Evolutionary conservation across 1,140 invertebrate species (phyloP).

Genomic region (Cardiocondyla obscurior): DNA sequence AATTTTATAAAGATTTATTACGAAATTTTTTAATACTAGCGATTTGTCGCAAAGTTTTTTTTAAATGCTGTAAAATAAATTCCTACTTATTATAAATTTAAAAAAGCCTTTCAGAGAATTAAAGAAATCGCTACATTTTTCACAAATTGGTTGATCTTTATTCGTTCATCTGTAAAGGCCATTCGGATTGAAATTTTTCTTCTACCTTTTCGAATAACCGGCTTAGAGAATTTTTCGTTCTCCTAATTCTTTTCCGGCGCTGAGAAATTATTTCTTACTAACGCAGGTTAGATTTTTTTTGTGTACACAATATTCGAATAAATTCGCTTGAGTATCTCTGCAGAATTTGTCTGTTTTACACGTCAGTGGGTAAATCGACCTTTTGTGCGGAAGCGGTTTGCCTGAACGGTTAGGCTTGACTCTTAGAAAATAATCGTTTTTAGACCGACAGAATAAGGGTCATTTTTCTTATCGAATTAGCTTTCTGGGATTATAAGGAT

Average conservation of each 20-base stretch:
- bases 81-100: slow-evolving; percentile 16
- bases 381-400: slow-evolving; percentile 73
- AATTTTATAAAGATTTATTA: no score
- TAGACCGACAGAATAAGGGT: slow-evolving; percentile 61
- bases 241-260: not conserved
- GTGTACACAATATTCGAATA: slow-evolving; percentile 18
- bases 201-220: slow-evolving; percentile 57
- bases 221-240: slow-evolving; percentile 9
- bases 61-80: no score
- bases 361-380: slow-evolving; percentile 80
- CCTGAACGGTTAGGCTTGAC: slow-evolving; percentile 77
- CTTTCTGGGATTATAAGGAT: slow-evolving; percentile 77
- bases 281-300: slow-evolving; percentile 59
- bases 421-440: slow-evolving; percentile 60
- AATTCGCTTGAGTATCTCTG: slow-evolving; percentile 77
- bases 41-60: not conserved
- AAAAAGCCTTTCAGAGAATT: slow-evolving; percentile 75
- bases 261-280: slow-evolving; percentile 66
- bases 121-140: slow-evolving; percentile 46
- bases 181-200: slow-evolving; percentile 59
- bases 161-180: slow-evolving; percentile 68
- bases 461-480: slow-evolving; percentile 76
- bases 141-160: slow-evolving; percentile 23
- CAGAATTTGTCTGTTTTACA: slow-evolving; percentile 83
- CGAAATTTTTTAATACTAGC: no score